phyloP scores from a whole-genome alignment of 2,113 vertebrate genomes.

The Pelvicachromis taeniatus region DNA sequence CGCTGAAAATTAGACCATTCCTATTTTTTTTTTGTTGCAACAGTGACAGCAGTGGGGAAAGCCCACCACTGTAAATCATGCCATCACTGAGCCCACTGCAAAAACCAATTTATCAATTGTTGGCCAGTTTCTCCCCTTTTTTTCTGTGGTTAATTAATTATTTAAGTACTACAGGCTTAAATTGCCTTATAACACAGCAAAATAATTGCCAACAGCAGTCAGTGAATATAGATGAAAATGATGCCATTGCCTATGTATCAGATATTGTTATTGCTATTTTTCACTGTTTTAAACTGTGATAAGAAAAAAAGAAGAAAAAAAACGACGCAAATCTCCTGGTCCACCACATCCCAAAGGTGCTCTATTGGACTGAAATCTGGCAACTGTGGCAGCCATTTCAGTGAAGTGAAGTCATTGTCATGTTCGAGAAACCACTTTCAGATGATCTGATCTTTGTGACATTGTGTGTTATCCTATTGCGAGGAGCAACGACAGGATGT shows the following conservation, averaged over 20 bases:
- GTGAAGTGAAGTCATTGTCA: neutral
- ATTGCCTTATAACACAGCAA: neutral
- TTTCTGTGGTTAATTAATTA: too few relatives aligned
- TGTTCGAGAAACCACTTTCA: neutral
- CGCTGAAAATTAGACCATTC: neutral
- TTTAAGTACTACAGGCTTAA: neutral
- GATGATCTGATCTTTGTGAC: neutral
- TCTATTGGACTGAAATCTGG: neutral
- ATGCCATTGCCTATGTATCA: neutral
- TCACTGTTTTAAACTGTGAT: neutral
- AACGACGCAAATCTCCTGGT: neutral
- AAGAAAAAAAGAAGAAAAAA: too few relatives aligned
- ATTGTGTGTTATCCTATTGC: neutral
- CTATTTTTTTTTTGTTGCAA: neutral
- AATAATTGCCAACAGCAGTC: neutral
- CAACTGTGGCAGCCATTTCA: neutral
- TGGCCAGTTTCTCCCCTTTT: neutral
- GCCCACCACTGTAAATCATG: neutral
- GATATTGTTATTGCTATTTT: neutral
- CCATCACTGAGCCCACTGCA: neutral
- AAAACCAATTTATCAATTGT: neutral
- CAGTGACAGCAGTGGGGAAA: neutral
- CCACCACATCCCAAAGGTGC: neutral
- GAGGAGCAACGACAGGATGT: neutral
- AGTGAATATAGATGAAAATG: neutral